A percentile compares a stretch with the other conserved stretches of the same genome.
These are phyloP conservation scores for Scrobipalpa costella DNA, from an alignment of 2,888 invertebrate genomes.

Conservation along the genomic window DNA sequence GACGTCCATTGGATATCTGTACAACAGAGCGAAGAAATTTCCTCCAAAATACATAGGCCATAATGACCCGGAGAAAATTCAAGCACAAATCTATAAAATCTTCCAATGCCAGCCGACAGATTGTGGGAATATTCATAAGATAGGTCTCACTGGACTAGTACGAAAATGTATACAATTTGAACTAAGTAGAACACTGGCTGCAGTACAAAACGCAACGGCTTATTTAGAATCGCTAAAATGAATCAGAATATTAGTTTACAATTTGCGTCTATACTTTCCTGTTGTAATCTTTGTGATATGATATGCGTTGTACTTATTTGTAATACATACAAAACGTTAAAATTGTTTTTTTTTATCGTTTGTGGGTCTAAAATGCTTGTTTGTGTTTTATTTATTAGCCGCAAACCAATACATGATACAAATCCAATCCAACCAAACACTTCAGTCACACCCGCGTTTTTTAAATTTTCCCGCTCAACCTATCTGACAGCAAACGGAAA, in stretches of 20 bases:
- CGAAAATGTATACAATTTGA: slow-evolving; percentile 58
- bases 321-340: too few species aligned
- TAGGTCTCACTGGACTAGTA: slow-evolving; percentile 60
- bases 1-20: slow-evolving; percentile 54
- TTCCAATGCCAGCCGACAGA: slow-evolving; percentile 57
- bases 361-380: too few species aligned
- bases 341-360: too few species aligned
- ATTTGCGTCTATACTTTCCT: neutral
- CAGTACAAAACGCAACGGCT: slow-evolving; percentile 60
- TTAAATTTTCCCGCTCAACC: too few species aligned
- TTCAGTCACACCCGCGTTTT: too few species aligned
- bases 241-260: too few species aligned
- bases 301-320: neutral
- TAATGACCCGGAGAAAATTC: slow-evolving; percentile 59
- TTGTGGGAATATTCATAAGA: slow-evolving; percentile 52
- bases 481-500: too few species aligned
- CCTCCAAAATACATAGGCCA: slow-evolving; percentile 63
- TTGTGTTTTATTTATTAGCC: too few species aligned
- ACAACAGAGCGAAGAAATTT: slow-evolving; percentile 61
- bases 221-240: slow-evolving; percentile 69
- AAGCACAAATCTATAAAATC: slow-evolving; percentile 52
- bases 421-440: too few species aligned
- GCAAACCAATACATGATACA: too few species aligned
- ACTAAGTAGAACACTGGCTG: slow-evolving; percentile 57
- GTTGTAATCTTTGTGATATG: neutral